These are phyloP conservation scores for Lasioglossum baleicum DNA, from an alignment of 1,140 invertebrate species.

Conservation along the genomic window DNA sequence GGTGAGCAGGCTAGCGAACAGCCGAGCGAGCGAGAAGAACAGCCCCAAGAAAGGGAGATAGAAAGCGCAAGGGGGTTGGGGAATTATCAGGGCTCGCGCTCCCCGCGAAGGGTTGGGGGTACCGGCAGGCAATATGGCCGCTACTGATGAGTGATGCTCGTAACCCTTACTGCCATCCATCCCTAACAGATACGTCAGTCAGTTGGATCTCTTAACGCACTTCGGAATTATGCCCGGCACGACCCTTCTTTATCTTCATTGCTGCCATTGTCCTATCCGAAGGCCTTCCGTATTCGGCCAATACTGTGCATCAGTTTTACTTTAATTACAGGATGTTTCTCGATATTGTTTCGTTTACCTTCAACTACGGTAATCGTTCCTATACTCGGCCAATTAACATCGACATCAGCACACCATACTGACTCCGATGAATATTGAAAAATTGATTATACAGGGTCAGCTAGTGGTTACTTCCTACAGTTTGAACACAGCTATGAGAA, in stretches of 20 bases:
- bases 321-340: constrained; percentile 16
- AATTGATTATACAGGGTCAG: no score
- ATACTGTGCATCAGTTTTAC: constrained; percentile 32
- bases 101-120: constrained; percentile 59
- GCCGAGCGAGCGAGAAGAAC: constrained; percentile 39
- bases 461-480: no score
- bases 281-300: constrained; percentile 34
- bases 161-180: constrained; percentile 76
- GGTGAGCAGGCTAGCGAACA: constrained; percentile 48
- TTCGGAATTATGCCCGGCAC: constrained; percentile 63
- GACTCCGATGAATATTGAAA: no score
- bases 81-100: constrained; percentile 74
- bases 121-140: constrained; percentile 77
- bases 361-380: background rate
- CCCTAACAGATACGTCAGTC: constrained; percentile 66
- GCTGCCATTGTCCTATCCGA: constrained; percentile 47
- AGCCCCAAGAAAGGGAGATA: constrained; percentile 40
- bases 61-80: constrained; percentile 57
- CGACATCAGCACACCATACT: no score
- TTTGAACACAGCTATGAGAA: no score
- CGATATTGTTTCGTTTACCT: background rate
- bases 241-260: constrained; percentile 66
- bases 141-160: constrained; percentile 78
- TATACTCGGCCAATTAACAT: no score
- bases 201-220: constrained; percentile 65